Percentiles rank a stretch among this genome's conserved stretches.
These are phyloP conservation scores for Heliconius ismenius DNA, from an alignment of 2,888 invertebrate species.

Conservation along the genomic window DNA sequence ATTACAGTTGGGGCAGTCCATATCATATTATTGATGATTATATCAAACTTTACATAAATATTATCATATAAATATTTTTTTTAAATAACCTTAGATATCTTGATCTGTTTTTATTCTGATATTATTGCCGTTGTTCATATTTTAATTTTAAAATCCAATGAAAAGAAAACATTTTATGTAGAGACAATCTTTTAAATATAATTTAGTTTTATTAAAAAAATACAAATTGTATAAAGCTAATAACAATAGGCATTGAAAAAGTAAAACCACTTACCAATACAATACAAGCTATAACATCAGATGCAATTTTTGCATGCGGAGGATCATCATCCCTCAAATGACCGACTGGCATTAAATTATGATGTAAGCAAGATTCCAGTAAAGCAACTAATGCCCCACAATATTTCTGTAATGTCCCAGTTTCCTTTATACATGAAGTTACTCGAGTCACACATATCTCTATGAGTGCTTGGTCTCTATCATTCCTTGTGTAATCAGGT, in stretches of 20 bases:
- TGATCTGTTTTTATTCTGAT: background rate
- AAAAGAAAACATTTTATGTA: background rate
- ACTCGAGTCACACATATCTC: slow-evolving; percentile 96
- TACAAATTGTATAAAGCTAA: background rate
- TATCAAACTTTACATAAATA: no score
- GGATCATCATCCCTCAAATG: slow-evolving; percentile 91
- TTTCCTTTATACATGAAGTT: slow-evolving; percentile 94
- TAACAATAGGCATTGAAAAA: background rate
- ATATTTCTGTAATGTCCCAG: slow-evolving; percentile 92
- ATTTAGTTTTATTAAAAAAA: background rate
- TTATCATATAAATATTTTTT: no score
- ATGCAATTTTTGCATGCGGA: slow-evolving; percentile 97
- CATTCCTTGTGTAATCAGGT: slow-evolving; percentile 91
- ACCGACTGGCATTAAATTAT: slow-evolving; percentile 89
- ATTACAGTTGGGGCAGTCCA: no score
- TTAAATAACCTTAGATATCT: background rate
- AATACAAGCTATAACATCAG: slow-evolving; percentile 96
- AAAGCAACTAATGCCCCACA: slow-evolving; percentile 91
- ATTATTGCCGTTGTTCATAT: background rate
- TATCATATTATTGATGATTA: no score
- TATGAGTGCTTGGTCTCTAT: slow-evolving; percentile 96
- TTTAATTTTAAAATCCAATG: background rate
- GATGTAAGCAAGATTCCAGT: slow-evolving; percentile 92
- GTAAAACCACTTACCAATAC: slow-evolving; percentile 86
- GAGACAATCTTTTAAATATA: background rate